These are phyloP conservation scores for Cervus canadensis DNA, from an alignment of 2,113 vertebrate genomes.

Conservation along the genomic window DNA sequence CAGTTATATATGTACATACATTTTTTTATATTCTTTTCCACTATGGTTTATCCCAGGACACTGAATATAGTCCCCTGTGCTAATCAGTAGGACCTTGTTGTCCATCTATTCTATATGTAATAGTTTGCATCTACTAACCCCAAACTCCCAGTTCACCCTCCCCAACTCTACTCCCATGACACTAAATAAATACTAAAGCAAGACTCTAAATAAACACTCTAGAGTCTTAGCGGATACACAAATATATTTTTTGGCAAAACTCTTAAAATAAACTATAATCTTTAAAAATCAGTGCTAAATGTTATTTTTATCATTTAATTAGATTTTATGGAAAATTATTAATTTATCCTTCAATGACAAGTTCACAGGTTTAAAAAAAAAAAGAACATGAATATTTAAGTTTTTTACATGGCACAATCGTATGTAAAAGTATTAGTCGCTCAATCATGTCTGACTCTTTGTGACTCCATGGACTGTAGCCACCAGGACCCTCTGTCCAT, in stretches of 20 bases:
- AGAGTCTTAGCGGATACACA: not conserved
- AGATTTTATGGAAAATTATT: not conserved
- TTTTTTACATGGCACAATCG: not conserved
- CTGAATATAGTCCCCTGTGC: not conserved
- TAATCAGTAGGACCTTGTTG: not conserved
- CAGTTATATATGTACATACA: not conserved
- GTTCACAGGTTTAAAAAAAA: not conserved
- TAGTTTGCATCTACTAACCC: not conserved
- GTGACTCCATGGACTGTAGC: not conserved
- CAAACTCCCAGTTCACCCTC: not conserved
- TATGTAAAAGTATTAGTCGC: not conserved
- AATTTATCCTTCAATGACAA: not conserved
- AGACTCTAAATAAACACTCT: not conserved
- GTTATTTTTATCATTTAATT: not conserved
- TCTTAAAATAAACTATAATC: not conserved
- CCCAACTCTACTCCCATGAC: not conserved
- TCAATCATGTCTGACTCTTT: not conserved
- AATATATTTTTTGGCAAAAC: not conserved
- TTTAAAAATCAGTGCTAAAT: not conserved
- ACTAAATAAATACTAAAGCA: not conserved
- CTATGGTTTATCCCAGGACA: not conserved
- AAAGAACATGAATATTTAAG: not conserved
- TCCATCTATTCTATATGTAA: not conserved
- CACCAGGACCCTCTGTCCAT: not conserved
- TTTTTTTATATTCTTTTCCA: not conserved